Conservation (phyloP, 2,888 invertebrate species). For the Allacma fusca region DNA sequence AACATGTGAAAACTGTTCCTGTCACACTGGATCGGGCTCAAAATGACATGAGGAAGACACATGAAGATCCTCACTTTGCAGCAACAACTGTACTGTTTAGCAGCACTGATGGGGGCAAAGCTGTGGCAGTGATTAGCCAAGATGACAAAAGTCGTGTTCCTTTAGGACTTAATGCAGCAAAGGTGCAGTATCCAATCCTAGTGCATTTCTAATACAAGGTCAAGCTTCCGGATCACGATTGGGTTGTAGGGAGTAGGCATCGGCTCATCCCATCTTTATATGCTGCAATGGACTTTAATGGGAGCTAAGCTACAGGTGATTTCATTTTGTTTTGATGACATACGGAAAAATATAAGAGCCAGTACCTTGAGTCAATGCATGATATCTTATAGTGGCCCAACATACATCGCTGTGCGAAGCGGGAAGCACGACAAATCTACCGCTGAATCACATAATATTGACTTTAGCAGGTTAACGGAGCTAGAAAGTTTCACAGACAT, state of each 20-base stretch:
- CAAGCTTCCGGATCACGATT: slow-evolving; percentile 62
- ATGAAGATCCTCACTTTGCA: slow-evolving; percentile 36
- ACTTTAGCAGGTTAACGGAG: slow-evolving; percentile 55
- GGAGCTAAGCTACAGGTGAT: slow-evolving; percentile 62
- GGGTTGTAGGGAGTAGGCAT: slow-evolving; percentile 62
- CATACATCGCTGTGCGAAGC: slow-evolving; percentile 63
- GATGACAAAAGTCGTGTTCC: slow-evolving; percentile 61
- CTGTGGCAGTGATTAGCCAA: slow-evolving; percentile 19
- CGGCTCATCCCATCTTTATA: slow-evolving; percentile 63
- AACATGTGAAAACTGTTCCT: slow-evolving; percentile 39
- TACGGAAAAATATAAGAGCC: too few species aligned
- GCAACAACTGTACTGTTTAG: slow-evolving; percentile 24
- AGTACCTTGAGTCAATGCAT: too few species aligned
- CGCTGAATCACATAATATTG: slow-evolving; percentile 61
- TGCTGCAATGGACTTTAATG: slow-evolving; percentile 50
- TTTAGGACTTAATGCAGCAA: slow-evolving; percentile 64
- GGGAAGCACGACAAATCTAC: slow-evolving; percentile 62
- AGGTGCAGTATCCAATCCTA: slow-evolving; percentile 63
- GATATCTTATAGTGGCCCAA: slow-evolving; percentile 65
- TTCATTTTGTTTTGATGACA: too few species aligned
- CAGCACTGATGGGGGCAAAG: slow-evolving; percentile 27
- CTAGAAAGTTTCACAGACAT: too few species aligned
- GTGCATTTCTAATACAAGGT: slow-evolving; percentile 62
- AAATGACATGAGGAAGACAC: slow-evolving; percentile 18
- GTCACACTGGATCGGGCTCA: slow-evolving; percentile 23